Evolutionary conservation across 2,888 invertebrate genomes (phyloP).

Genomic region (Disparrhopalites patrizii): DNA sequence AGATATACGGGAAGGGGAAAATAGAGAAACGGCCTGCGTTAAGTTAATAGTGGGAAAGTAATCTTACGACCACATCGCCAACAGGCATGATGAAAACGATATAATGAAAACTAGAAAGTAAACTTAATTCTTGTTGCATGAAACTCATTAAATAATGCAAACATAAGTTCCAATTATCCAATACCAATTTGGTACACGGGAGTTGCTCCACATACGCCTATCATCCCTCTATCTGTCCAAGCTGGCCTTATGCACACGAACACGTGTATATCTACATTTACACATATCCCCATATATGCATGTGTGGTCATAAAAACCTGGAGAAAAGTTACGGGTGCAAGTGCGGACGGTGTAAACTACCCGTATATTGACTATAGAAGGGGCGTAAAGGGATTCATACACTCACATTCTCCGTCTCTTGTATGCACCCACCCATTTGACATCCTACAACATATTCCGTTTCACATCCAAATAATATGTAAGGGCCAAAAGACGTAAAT

Average conservation of each 20-base stretch:
- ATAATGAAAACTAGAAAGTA: slow-evolving; percentile 28
- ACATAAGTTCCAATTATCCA: slow-evolving; percentile 30
- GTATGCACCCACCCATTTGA: too few relatives aligned
- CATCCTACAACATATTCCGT: neutral
- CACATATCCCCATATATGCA: neutral
- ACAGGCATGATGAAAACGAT: slow-evolving; percentile 22
- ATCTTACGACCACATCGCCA: slow-evolving; percentile 26
- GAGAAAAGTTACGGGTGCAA: too few relatives aligned
- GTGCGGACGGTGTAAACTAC: too few relatives aligned
- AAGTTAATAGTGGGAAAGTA: slow-evolving; percentile 19
- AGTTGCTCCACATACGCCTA: too few relatives aligned
- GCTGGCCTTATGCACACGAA: too few relatives aligned
- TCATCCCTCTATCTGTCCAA: too few relatives aligned
- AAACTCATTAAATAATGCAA: slow-evolving; percentile 32
- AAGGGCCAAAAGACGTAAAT: too few relatives aligned
- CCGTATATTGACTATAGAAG: too few relatives aligned
- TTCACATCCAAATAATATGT: neutral
- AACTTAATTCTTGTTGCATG: slow-evolving; percentile 26
- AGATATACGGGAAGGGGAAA: neutral
- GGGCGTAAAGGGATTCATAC: too few relatives aligned
- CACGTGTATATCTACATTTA: neutral
- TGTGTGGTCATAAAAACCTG: neutral
- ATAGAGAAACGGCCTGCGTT: neutral
- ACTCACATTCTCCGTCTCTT: too few relatives aligned
- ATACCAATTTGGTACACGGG: slow-evolving; percentile 10